Base-by-base conservation (phyloP, 2,113 vertebrate genomes). In the Myocastor coypus region DNA sequence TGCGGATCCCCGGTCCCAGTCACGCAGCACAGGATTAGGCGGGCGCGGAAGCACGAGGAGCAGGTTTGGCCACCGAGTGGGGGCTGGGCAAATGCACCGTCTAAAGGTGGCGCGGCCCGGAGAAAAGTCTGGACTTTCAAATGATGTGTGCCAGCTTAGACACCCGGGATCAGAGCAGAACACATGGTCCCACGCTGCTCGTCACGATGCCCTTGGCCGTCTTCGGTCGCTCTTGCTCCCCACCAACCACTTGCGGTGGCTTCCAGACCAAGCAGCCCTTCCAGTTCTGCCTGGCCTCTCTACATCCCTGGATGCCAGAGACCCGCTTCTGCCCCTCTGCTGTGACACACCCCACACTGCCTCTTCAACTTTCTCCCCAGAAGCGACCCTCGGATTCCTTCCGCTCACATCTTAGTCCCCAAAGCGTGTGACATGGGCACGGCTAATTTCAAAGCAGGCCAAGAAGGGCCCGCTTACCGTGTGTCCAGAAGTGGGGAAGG, bases 51-150 rank as follows among this genome's bases (percentile, higher is more conserved):
- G 89, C n/a, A 16, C 34, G 57, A 19, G 52, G 14, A 34, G 17
- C 19, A 7, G 26, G 10, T 22, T 20, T n/a, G 9, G 9, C 30
- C 5, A 3, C 34, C 11, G 50, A 24, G 1, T 37, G 8, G 37
- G n/a, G 52, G 5, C 2, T 7, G 24, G 9, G 30, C 1, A 1
- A 9, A 3, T 3, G 4, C 3, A 5, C 13, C 14, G 3, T 46
- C n/a, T 26, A 57, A n/a, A 59, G 52, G 61, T 24, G 22, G 69
- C 20, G 0, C 37, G 78, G 68, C 46, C 80, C 64, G 50, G 34
- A 32, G 28, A 80, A 28, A 77, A 61, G 37, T 63, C 82, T 84
- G 57, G 16, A 69, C 81, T 82, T 84, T 46, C 40, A 83, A 71
- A 87, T 64, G 87, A 57, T 10, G 71, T 34, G 69, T 17, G 40